Evolutionary conservation across 2,888 invertebrate species (phyloP), one percentile per base, ranked within the genome.

Genomic region (Stenodera caucasica): DNA sequence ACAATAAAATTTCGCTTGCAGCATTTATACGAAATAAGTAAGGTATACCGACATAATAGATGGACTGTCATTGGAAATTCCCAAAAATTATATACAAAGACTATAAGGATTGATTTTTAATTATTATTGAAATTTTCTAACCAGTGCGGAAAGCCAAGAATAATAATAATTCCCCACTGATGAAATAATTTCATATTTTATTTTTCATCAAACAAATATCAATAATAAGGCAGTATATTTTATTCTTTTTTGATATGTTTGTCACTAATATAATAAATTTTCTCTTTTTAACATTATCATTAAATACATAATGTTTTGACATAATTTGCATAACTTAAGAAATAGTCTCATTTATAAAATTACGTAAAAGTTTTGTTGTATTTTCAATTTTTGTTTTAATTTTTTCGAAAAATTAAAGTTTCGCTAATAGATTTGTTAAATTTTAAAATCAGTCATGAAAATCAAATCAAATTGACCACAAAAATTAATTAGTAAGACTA

Each of bases 241-340:
- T 30, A 30, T 30, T 30, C 30, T 21, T 11, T 45, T 21, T 12
- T 53, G 61, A 60, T 56, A 54, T 57, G 60, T 61, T 61, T 64
- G 58, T 58, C 56, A 61, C 60, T 56, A 61, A 55, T 56, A 56
- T 64, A 58, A 56, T 64, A 64, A 67, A 68, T 68, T 67, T 45
- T 45, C 45, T 66, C 60, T 60, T 63, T 65, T 64, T 59, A 55
- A 64, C 65, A 63, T 67, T 68, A 67, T 66, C 58, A 64, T 58
- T 59, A 64, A 62, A 64, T 58, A 68, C 59, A 64, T 61, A 64
- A 58, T 12, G 61, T 21, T 55, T 53, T 55, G 55, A 63, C 60
- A 57, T 32, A 58, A 68, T 64, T 67, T 67, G 64, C 60, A 58
- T 51, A 56, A 53, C 59, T 66, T 66, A 60, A 62, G 66, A 65